phyloP scores from a whole-genome alignment of 2,888 invertebrate genomes.

The Pheosia tremula region DNA sequence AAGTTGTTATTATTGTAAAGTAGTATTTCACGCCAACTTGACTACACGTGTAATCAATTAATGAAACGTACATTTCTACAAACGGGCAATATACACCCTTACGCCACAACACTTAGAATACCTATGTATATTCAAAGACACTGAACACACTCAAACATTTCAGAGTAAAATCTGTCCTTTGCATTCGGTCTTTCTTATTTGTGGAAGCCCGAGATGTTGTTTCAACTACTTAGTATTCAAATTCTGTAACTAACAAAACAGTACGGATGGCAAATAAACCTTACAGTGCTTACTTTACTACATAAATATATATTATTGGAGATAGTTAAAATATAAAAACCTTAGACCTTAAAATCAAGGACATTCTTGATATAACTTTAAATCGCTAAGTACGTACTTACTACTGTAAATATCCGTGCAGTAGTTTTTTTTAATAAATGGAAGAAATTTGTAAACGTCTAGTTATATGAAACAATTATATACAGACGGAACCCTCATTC shows the following conservation, averaged over 20 bases:
- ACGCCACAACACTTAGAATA: neutral
- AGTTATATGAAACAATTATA: neutral
- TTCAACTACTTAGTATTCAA: conserved; percentile 16
- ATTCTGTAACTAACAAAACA: conserved; percentile 13
- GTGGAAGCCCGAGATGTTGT: conserved; percentile 12
- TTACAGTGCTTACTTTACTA: conserved; percentile 9
- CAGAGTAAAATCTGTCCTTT: conserved; percentile 4
- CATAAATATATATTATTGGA: conserved; percentile 6
- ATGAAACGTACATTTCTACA: too few species aligned
- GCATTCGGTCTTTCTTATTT: conserved; percentile 11
- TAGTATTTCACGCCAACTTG: too few species aligned
- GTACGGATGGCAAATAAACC: conserved; percentile 12
- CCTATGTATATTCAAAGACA: neutral
- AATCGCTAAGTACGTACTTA: too few species aligned
- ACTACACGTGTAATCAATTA: too few species aligned
- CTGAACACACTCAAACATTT: neutral
- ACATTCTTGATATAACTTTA: too few species aligned
- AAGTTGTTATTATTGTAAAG: neutral
- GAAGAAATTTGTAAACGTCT: too few species aligned
- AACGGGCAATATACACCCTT: too few species aligned
- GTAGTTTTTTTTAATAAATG: too few species aligned
- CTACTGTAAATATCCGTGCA: too few species aligned
- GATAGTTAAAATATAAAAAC: neutral
- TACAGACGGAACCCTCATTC: neutral
- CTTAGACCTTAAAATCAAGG: too few species aligned